Evolutionary conservation across 2,113 vertebrate species (phyloP).

Genomic region (Megaleporinus macrocephalus): DNA sequence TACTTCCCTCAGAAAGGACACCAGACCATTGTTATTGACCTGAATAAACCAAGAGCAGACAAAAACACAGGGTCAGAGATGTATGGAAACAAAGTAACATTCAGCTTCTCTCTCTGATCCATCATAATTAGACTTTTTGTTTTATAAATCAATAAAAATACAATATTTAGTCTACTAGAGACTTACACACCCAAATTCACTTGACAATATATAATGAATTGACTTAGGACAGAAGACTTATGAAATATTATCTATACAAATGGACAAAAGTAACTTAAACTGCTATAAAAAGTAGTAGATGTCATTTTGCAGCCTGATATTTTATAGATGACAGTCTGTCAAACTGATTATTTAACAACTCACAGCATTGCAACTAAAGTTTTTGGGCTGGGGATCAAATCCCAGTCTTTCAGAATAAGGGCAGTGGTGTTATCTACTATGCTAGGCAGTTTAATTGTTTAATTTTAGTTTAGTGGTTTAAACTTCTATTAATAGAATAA

Average conservation of each 20-base stretch:
- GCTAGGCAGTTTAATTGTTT: too few relatives aligned
- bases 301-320: too few relatives aligned
- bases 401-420: too few relatives aligned
- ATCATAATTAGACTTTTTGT: conserved; percentile 5
- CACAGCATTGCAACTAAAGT: too few relatives aligned
- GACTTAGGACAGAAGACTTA: neutral
- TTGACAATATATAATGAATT: neutral
- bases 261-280: too few relatives aligned
- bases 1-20: conserved; percentile 96
- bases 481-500: too few relatives aligned
- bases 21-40: conserved; percentile 98
- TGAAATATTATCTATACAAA: neutral
- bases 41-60: conserved; percentile 59
- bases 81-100: neutral
- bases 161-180: neutral
- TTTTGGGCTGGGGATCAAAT: too few relatives aligned
- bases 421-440: too few relatives aligned
- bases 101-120: neutral
- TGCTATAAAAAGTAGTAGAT: too few relatives aligned
- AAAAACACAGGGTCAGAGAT: conserved; percentile 21
- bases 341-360: too few relatives aligned
- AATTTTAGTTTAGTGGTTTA: too few relatives aligned
- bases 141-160: neutral
- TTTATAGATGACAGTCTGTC: too few relatives aligned
- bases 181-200: neutral